These are phyloP conservation scores for Cydia fagiglandana DNA, from an alignment of 1,140 invertebrate genomes.

Conservation along the genomic window DNA sequence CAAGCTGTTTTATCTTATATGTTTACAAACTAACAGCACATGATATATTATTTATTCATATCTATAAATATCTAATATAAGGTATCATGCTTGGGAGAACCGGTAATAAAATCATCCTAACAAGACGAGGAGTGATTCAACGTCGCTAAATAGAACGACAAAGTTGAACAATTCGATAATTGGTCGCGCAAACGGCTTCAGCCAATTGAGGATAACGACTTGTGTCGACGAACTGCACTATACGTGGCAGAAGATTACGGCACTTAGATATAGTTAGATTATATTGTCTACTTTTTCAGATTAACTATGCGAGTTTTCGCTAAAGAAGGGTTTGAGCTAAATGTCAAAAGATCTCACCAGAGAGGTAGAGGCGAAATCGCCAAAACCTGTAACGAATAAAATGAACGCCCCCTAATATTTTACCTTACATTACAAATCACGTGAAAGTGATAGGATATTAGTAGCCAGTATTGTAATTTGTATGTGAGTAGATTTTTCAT, in stretches of 20 bases:
- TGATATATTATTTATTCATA: neutral
- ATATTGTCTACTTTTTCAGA: neutral
- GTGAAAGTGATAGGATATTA: too few relatives aligned
- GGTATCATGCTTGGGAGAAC: neutral
- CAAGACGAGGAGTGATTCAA: slow-evolving; percentile 55
- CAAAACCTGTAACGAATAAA: too few relatives aligned
- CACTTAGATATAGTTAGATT: neutral
- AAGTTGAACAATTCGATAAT: slow-evolving; percentile 54
- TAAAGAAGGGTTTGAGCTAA: too few relatives aligned
- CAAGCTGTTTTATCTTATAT: too few relatives aligned
- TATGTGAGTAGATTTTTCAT: too few relatives aligned
- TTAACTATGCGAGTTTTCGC: too few relatives aligned
- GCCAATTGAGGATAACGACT: slow-evolving; percentile 57
- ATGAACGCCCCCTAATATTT: too few relatives aligned
- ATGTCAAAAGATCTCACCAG: too few relatives aligned
- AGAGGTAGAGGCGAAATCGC: too few relatives aligned
- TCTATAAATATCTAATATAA: neutral
- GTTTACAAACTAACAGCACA: too few relatives aligned
- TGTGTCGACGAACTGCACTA: slow-evolving; percentile 56
- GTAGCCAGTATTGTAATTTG: too few relatives aligned
- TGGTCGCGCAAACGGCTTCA: slow-evolving; percentile 50
- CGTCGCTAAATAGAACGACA: slow-evolving; percentile 44
- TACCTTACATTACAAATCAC: too few relatives aligned
- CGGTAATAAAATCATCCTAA: slow-evolving; percentile 42
- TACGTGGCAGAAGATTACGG: slow-evolving; percentile 14